phyloP scores from a whole-genome alignment of 2,888 invertebrate genomes.

The Enoplolaimus lenunculus region DNA sequence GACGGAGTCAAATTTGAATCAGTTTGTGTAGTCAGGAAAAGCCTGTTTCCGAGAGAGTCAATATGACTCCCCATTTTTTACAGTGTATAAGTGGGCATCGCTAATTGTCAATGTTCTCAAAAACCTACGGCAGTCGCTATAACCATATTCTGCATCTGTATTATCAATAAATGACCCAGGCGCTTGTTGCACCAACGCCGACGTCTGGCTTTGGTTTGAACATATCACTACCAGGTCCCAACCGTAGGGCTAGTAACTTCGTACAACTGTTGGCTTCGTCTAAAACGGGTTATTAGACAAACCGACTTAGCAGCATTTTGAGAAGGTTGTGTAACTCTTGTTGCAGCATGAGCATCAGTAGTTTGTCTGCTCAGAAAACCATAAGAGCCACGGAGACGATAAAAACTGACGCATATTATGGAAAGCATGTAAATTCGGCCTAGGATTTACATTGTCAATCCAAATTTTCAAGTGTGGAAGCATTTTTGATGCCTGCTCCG shows the following conservation, averaged over 20 bases:
- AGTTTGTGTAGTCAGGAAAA: too few species aligned
- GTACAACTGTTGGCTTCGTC: neutral
- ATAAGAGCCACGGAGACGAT: neutral
- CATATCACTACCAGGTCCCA: neutral
- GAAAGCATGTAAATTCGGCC: neutral
- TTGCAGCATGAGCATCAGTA: neutral
- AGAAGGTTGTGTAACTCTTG: neutral
- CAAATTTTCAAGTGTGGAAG: neutral
- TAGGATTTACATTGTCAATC: neutral
- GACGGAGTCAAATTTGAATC: too few species aligned
- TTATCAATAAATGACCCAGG: neutral
- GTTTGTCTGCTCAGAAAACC: neutral
- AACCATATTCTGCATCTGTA: neutral
- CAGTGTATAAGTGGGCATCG: neutral
- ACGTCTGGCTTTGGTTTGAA: neutral
- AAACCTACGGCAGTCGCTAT: neutral
- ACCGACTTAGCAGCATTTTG: neutral
- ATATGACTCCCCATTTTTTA: too few species aligned
- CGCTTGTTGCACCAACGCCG: neutral
- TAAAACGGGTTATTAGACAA: neutral
- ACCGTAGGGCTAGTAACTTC: neutral
- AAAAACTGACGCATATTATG: neutral
- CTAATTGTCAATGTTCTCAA: neutral
- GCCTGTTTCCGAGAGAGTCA: too few species aligned
- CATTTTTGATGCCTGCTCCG: neutral